phyloP scores from a whole-genome alignment of 2,888 invertebrate genomes.

The Lepidocyrtoides sp. region DNA sequence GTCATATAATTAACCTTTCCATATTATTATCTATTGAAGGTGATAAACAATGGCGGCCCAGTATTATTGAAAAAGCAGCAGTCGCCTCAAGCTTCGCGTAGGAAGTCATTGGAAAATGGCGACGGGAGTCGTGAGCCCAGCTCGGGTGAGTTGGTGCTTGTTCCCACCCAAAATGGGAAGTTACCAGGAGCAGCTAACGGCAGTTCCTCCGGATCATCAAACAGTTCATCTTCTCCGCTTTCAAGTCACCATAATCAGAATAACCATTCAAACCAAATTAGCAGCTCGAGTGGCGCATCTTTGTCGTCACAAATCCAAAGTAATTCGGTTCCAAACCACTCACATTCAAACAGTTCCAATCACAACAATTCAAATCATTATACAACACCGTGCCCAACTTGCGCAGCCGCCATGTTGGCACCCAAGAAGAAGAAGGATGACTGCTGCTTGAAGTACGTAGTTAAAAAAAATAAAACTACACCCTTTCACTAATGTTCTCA shows the following conservation, averaged over 20 bases:
- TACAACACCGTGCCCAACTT: constrained; percentile 82
- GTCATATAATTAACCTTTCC: too few relatives aligned
- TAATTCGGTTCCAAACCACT: constrained; percentile 76
- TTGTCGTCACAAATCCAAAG: constrained; percentile 75
- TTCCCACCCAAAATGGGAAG: constrained; percentile 81
- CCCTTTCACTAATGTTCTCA: too few relatives aligned
- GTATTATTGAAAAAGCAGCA: constrained; percentile 84
- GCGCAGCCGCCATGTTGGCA: constrained; percentile 79
- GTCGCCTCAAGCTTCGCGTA: constrained; percentile 82
- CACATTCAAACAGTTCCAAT: constrained; percentile 82
- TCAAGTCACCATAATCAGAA: constrained; percentile 81
- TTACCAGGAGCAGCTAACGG: constrained; percentile 74
- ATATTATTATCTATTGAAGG: constrained; percentile 46
- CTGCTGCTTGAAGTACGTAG: constrained; percentile 83
- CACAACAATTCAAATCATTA: constrained; percentile 80
- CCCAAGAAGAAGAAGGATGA: constrained; percentile 85
- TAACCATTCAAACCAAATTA: constrained; percentile 82
- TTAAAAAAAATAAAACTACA: background rate
- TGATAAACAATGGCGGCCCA: constrained; percentile 85
- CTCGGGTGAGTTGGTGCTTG: constrained; percentile 77
- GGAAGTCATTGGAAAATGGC: constrained; percentile 84
- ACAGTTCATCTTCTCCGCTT: constrained; percentile 78
- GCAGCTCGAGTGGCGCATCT: constrained; percentile 73
- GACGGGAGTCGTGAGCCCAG: constrained; percentile 78
- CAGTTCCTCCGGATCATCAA: constrained; percentile 74